phyloP scores from a whole-genome alignment of 92 coral and sea anemone species.

The Parazoanthus atlanticus region DNA sequence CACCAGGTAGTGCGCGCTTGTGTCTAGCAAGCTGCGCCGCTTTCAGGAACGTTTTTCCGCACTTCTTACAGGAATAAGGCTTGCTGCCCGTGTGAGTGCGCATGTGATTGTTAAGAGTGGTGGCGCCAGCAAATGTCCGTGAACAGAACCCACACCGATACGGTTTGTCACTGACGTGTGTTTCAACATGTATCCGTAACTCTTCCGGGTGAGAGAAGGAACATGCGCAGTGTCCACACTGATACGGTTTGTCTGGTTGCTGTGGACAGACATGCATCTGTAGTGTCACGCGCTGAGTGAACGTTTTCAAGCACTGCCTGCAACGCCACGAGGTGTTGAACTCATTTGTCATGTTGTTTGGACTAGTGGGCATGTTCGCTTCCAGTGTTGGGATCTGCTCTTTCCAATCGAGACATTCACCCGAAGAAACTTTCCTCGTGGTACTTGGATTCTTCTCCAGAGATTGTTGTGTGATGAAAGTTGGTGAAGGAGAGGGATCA shows the following conservation, averaged over 20 bases:
- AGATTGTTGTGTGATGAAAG: background rate
- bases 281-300: constrained; percentile 89
- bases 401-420: background rate
- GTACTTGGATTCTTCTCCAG: background rate
- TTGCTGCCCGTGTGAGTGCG: constrained; percentile 95
- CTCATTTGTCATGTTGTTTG: constrained; percentile 43
- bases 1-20: constrained; percentile 44
- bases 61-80: constrained; percentile 68
- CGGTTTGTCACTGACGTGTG: constrained; percentile 90
- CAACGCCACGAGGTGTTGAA: constrained; percentile 86
- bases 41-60: constrained; percentile 73
- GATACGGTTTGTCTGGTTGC: constrained; percentile 87
- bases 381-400: constrained; percentile 3
- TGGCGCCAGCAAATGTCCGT: constrained; percentile 95
- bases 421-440: background rate
- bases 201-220: constrained; percentile 84
- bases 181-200: constrained; percentile 90
- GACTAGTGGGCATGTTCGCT: background rate
- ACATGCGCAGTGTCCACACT: constrained; percentile 92
- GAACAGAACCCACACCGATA: constrained; percentile 97
- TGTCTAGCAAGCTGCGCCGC: constrained; percentile 78
- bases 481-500: background rate
- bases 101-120: constrained; percentile 96
- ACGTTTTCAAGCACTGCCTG: constrained; percentile 88
- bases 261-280: constrained; percentile 93